Conservation (phyloP, 2,113 vertebrate species). For the Salvator merianae region DNA sequence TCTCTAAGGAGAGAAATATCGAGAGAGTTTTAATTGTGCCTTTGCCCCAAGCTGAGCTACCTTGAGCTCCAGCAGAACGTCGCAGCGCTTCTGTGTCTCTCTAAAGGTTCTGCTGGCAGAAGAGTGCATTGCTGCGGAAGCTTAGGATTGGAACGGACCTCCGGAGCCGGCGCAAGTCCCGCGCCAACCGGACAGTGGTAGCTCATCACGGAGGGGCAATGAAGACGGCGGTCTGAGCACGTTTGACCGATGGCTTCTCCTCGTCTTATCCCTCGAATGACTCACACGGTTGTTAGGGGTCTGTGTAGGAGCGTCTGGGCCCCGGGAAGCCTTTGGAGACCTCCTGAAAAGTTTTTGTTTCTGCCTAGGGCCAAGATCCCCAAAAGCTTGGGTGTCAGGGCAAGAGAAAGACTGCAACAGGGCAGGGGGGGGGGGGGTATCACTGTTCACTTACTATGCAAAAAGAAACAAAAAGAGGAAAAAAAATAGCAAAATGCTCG, state of each 20-base stretch:
- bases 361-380: constrained; percentile 21
- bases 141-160: constrained; percentile 42
- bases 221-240: constrained; percentile 19
- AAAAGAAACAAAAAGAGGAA: constrained; percentile 57
- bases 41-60: constrained; percentile 83
- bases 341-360: background rate
- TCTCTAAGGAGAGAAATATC: constrained; percentile 52
- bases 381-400: constrained; percentile 64
- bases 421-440: constrained; percentile 52
- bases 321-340: constrained; percentile 28
- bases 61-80: constrained; percentile 75
- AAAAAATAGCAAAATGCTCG: constrained; percentile 62
- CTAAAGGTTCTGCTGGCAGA: constrained; percentile 44
- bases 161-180: constrained; percentile 46
- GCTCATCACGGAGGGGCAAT: constrained; percentile 8
- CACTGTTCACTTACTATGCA: constrained; percentile 79
- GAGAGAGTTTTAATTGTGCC: constrained; percentile 74
- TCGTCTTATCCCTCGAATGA: background rate
- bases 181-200: background rate
- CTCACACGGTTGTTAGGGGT: constrained; percentile 13
- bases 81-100: constrained; percentile 71
- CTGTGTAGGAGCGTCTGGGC: background rate
- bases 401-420: constrained; percentile 40
- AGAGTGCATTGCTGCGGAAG: constrained; percentile 52
- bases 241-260: background rate